These are phyloP conservation scores for Podotricha telesiphe DNA, from an alignment of 2,888 invertebrate species.

Conservation along the genomic window DNA sequence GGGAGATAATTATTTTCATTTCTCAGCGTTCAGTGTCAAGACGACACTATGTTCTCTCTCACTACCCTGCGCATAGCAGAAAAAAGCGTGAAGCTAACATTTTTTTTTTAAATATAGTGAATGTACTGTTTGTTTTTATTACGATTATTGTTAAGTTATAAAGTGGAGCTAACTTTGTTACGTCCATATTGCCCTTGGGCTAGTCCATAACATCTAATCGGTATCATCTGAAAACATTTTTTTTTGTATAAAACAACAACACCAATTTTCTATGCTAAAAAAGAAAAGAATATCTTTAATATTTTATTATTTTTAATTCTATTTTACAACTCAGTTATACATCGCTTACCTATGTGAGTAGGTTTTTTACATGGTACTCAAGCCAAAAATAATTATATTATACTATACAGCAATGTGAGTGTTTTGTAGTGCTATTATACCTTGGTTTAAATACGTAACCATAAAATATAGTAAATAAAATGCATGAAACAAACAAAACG, in stretches of 20 bases:
- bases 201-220: neutral
- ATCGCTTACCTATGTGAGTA: too few species aligned
- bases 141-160: constrained; percentile 15
- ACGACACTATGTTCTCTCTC: too few species aligned
- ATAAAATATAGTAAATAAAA: constrained; percentile 17
- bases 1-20: too few species aligned
- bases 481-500: constrained; percentile 4
- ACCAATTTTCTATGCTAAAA: too few species aligned
- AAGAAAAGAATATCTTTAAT: too few species aligned
- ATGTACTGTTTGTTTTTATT: neutral
- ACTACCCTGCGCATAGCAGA: too few species aligned
- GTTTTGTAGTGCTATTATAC: neutral
- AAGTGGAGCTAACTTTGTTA: constrained; percentile 9
- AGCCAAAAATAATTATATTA: neutral
- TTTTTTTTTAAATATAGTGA: neutral
- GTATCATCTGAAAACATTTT: neutral
- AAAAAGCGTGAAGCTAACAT: too few species aligned
- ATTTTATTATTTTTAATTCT: too few species aligned
- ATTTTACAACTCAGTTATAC: too few species aligned
- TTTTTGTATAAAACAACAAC: neutral
- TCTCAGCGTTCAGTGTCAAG: too few species aligned
- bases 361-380: too few species aligned
- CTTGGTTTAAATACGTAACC: constrained; percentile 14
- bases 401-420: neutral
- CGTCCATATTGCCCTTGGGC: constrained; percentile 4